Evolutionary conservation across 2,113 vertebrate genomes (phyloP), one percentile per base, ranked within the genome.

Genomic region (Redunca redunca): DNA sequence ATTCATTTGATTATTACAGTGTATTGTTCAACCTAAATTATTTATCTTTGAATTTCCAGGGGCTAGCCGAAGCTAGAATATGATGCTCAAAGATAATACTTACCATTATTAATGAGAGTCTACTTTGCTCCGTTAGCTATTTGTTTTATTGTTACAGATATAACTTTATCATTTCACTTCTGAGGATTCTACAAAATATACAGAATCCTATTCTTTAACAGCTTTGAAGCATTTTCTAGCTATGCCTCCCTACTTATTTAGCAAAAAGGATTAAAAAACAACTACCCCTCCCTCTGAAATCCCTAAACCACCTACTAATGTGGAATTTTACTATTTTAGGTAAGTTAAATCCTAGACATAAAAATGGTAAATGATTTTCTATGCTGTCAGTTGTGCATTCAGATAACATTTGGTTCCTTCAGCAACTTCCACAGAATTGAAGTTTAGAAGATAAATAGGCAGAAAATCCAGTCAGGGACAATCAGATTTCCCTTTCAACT

Each of bases 361-460:
- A 97, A 95, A 94, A 93, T 53, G 33, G 55, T 92, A 86, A 95
- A 84, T 96, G 50, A 85, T 88, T 96, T 96, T 92, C 92, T 86
- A 94, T 17, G 10, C 78, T 90, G 83, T 96, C 46, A 96, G 25
- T 92, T 83, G 82, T 94, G 26, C 36, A 19, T 94, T 91, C 80
- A 57, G 71, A 46, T 60, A 95, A 77, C 30, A 53, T 57, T 91
- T 71, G 58, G 17, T 94, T 93, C 85, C 95, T 81, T 30, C 55
- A 53, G 50, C 11, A 88, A 26, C 40, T 91, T 82, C 58, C 60
- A 40, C 28, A 80, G 64, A 90, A 82, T 11, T 87, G 64, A 94
- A 94, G 46, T 91, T 90, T 57, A 28, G 46, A 82, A 92, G 88
- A 85, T 71, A 93, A 94, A 93, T 78, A 93, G 67, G 85, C 81